Percentiles rank a stretch among this genome's conserved stretches.
These are phyloP conservation scores for Drosophila helvetica DNA, from an alignment of 2,888 invertebrate species.

Conservation along the genomic window DNA sequence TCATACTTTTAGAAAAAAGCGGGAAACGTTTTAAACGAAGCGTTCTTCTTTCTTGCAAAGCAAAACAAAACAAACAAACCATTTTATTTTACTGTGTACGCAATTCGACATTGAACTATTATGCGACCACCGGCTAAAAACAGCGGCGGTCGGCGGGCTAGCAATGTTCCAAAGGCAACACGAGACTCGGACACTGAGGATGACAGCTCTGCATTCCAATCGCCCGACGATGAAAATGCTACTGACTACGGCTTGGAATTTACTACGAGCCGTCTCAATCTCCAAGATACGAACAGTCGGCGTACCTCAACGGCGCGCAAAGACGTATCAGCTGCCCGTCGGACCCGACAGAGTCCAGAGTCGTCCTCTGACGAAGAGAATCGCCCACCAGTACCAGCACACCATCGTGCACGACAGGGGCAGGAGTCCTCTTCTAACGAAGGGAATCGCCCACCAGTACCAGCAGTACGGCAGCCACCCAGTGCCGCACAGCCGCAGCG, in stretches of 20 bases:
- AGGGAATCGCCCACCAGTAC: slow-evolving; percentile 18
- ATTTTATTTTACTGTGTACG: neutral
- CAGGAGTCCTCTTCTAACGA: slow-evolving; percentile 3
- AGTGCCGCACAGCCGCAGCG: neutral
- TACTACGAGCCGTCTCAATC: slow-evolving; percentile 44
- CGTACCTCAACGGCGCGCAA: slow-evolving; percentile 54
- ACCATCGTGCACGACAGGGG: neutral
- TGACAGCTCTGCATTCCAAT: slow-evolving; percentile 28
- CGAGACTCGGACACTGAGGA: slow-evolving; percentile 1
- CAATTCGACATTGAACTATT: neutral
- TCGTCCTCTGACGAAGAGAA: slow-evolving; percentile 26
- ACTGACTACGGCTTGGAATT: slow-evolving; percentile 66
- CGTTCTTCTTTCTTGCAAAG: too few species aligned
- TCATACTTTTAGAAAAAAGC: slow-evolving; percentile 10
- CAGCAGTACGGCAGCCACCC: neutral
- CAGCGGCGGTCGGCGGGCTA: neutral
- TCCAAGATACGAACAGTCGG: neutral
- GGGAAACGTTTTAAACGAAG: slow-evolving; percentile 4
- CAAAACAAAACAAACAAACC: neutral
- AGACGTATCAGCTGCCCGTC: neutral
- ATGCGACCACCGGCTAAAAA: neutral
- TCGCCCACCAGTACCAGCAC: neutral
- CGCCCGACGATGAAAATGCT: slow-evolving; percentile 23
- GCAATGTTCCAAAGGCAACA: neutral
- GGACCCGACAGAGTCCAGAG: neutral